Percentiles rank a stretch among this genome's conserved stretches.
These are phyloP conservation scores for Poecile atricapillus DNA, from an alignment of 2,113 vertebrate genomes.

Conservation along the genomic window DNA sequence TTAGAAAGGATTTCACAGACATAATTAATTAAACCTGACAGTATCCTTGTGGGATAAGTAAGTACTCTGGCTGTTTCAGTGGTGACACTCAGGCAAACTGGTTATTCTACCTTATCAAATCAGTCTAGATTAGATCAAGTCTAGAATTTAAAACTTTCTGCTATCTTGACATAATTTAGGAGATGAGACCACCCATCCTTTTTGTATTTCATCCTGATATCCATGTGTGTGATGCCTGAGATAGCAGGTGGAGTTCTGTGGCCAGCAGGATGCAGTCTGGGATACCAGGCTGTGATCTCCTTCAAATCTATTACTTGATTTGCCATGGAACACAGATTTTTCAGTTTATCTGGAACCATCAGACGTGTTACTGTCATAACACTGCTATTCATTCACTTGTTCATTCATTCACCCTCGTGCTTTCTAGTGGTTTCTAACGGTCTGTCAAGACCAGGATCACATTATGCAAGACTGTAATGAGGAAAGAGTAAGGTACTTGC, in stretches of 20 bases:
- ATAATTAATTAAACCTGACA: slow-evolving; percentile 43
- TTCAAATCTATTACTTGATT: background rate
- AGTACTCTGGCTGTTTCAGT: background rate
- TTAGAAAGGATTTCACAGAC: slow-evolving; percentile 40
- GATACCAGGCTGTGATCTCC: background rate
- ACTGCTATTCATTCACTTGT: background rate
- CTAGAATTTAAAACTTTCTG: background rate
- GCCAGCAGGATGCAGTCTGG: background rate
- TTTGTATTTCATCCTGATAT: background rate
- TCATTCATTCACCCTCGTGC: background rate
- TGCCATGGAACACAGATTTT: background rate
- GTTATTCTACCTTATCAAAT: background rate
- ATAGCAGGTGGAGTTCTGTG: background rate
- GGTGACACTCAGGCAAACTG: background rate
- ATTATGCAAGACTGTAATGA: background rate
- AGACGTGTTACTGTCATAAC: background rate
- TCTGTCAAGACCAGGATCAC: background rate
- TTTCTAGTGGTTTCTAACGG: background rate
- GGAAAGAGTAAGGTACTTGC: background rate
- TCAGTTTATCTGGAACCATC: background rate
- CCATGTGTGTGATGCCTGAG: background rate
- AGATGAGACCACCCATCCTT: background rate
- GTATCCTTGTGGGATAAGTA: slow-evolving; percentile 16
- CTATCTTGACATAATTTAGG: background rate
- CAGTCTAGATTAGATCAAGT: background rate